phyloP scores from a whole-genome alignment of 2,797 vertebrate species.

The Glossophaga mutica region DNA sequence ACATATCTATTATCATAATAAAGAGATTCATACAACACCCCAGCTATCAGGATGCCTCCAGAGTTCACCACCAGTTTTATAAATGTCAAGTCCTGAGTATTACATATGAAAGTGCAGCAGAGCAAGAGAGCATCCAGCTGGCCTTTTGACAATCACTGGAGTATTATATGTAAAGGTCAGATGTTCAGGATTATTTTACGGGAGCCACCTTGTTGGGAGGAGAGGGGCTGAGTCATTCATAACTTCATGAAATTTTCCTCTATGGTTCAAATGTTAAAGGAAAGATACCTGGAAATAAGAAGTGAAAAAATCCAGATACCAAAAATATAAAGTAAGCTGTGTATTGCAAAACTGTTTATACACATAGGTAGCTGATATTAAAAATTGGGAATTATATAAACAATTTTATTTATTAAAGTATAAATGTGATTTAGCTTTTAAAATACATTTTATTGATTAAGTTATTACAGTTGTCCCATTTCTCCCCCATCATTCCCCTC shows the following conservation, averaged over 20 bases:
- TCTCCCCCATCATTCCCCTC: too few species aligned
- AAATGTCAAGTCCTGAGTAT: slow-evolving; percentile 68
- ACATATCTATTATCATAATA: slow-evolving; percentile 30
- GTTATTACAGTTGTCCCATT: too few species aligned
- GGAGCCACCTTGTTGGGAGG: background rate
- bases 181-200: slow-evolving; percentile 34
- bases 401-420: background rate
- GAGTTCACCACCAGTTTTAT: slow-evolving; percentile 36
- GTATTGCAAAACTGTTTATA: background rate
- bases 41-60: background rate
- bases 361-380: background rate
- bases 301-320: background rate
- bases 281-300: background rate
- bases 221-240: background rate
- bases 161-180: slow-evolving; percentile 68
- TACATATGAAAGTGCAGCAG: background rate
- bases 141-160: slow-evolving; percentile 54
- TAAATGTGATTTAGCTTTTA: background rate
- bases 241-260: background rate
- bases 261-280: background rate
- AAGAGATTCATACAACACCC: slow-evolving; percentile 14
- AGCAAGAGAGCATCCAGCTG: background rate
- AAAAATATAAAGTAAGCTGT: background rate
- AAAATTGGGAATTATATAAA: background rate
- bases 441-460: too few species aligned